Base-by-base conservation (phyloP, 2,797 vertebrate genomes). In the Cottoperca gobio region DNA sequence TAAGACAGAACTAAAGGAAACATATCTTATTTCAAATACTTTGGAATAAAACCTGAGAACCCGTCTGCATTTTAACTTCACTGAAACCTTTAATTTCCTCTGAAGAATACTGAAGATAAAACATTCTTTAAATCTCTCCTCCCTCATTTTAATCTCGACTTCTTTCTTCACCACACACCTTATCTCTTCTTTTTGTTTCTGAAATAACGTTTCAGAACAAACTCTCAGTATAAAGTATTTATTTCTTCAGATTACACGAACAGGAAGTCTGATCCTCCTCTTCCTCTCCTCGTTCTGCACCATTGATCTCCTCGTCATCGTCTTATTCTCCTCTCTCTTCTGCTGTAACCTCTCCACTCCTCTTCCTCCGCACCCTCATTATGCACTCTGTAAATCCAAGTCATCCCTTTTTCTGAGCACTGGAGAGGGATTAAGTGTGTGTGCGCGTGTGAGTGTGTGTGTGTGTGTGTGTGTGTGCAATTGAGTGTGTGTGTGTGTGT, bases 361-460 rank as follows among this genome's bases (percentile, higher is more conserved):
- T 10, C 46, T n/a, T 76, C 37, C n/a, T n/a, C n/a, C n/a, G n/a
- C n/a, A 46, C 39, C 63, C 62, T 74, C 53, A 54, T 83, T 78
- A 75, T 78, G 10, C 33, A 16, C 69, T 71, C 57, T 54, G 45
- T 83, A 63, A 77, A 82, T 77, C 45, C 70, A 67, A 70, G 39
- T 76, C 62, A 6, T 74, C 49, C 39, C 19, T 21, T 45, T 45
- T 35, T 58, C 26, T 67, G 66, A 43, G 64, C 1, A 33, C 40
- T 23, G 19, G 16, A 60, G 52, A 21, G 37, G 60, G 67, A 87
- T 87, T 77, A 84, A 31, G n/a, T n/a, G n/a, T n/a, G n/a, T n/a
- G n/a, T n/a, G n/a, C n/a, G n/a, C n/a, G n/a, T n/a, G n/a, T n/a
- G n/a, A n/a, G n/a, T n/a, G n/a, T n/a, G n/a, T n/a, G n/a, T n/a